A percentile compares a stretch with the other conserved stretches of the same genome.
Evolutionary conservation across 2,113 vertebrate species (phyloP).

Genomic region (Phylloscopus whistleri): DNA sequence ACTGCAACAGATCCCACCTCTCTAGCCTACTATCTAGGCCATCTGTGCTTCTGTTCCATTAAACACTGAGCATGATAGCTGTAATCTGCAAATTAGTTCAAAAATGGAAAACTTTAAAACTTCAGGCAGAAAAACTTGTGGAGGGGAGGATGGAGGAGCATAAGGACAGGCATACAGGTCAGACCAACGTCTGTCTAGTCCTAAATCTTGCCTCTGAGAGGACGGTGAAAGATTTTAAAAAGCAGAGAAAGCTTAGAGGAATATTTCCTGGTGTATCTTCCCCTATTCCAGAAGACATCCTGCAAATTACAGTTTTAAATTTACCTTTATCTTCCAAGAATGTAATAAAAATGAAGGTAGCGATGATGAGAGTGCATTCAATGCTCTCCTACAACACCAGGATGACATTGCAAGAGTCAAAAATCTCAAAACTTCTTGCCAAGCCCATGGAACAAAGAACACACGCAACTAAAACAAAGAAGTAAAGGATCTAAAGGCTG

Average conservation of each 20-base stretch:
- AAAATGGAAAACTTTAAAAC: constrained; percentile 32
- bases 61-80: neutral
- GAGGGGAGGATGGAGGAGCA: neutral
- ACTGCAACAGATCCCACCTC: constrained; percentile 48
- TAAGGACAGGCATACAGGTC: constrained; percentile 13
- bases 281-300: neutral
- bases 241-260: neutral
- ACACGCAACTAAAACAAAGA: neutral
- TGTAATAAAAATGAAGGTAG: neutral
- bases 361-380: neutral
- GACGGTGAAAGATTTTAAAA: neutral
- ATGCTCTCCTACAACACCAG: neutral
- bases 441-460: neutral
- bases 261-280: neutral
- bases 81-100: constrained; percentile 45
- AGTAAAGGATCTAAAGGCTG: constrained; percentile 49
- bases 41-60: constrained; percentile 49
- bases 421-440: neutral
- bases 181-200: constrained; percentile 7
- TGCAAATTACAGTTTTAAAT: neutral
- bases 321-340: neutral
- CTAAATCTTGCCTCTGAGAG: neutral
- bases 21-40: constrained; percentile 48
- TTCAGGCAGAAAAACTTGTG: neutral
- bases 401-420: neutral